Conservation (phyloP, 2,113 vertebrate species). For the Vimba vimba region DNA sequence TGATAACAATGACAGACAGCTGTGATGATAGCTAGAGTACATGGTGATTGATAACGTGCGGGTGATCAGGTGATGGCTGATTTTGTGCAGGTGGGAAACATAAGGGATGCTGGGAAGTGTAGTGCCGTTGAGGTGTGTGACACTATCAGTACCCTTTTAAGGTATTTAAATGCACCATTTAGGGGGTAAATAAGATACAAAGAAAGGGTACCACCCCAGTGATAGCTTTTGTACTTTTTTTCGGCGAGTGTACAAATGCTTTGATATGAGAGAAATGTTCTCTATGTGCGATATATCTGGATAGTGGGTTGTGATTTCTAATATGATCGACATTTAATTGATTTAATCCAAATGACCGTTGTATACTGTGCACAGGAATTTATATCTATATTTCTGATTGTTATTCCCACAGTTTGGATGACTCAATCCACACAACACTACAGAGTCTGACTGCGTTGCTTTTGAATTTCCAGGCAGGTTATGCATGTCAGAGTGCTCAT, state of each 20-base stretch:
- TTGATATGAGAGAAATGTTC: neutral
- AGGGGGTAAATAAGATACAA: no score
- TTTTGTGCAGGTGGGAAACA: no score
- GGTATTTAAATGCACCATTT: no score
- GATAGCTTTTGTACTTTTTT: no score
- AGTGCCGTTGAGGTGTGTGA: no score
- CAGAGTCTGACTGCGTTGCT: slow-evolving; percentile 64
- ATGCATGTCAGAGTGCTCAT: slow-evolving; percentile 29
- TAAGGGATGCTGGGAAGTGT: no score
- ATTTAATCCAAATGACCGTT: slow-evolving; percentile 78
- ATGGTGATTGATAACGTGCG: no score
- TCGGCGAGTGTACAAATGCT: neutral
- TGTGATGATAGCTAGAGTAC: no score
- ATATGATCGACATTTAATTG: slow-evolving; percentile 72
- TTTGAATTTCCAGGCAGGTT: slow-evolving; percentile 27
- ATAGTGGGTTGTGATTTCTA: slow-evolving; percentile 61
- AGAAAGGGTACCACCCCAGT: no score
- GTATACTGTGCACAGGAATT: slow-evolving; percentile 69
- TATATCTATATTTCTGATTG: slow-evolving; percentile 75
- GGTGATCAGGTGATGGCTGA: no score
- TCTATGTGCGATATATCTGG: slow-evolving; percentile 5
- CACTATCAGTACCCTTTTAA: no score
- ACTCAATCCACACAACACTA: slow-evolving; percentile 53
- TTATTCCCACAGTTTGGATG: slow-evolving; percentile 71
- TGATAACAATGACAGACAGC: no score